phyloP scores from a whole-genome alignment of 2,888 invertebrate species.

The Dicyrtomina minuta region DNA sequence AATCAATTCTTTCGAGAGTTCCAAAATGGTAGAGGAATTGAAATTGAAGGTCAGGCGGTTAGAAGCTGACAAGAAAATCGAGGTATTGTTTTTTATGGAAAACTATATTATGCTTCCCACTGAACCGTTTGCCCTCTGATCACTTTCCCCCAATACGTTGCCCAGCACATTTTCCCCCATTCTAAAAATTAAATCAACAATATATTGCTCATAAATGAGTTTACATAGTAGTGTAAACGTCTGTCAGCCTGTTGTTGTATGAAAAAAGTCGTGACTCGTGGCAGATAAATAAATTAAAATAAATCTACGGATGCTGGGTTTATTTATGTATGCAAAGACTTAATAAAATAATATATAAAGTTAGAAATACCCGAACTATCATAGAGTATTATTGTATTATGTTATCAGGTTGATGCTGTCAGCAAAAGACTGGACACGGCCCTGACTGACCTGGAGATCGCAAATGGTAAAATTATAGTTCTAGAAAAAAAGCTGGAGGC shows the following conservation, averaged over 20 bases:
- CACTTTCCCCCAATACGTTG: too few relatives aligned
- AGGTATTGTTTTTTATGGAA: too few relatives aligned
- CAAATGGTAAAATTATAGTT: constrained; percentile 3
- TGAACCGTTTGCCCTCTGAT: too few relatives aligned
- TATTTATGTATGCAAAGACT: background rate
- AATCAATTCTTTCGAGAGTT: background rate
- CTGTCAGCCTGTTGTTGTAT: too few relatives aligned
- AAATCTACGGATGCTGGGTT: background rate
- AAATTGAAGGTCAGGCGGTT: constrained; percentile 7
- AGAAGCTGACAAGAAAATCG: constrained; percentile 22
- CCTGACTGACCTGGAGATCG: background rate
- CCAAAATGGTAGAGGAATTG: background rate
- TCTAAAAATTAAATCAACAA: too few relatives aligned
- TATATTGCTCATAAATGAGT: too few relatives aligned
- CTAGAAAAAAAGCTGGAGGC: constrained; percentile 9
- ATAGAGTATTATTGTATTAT: background rate
- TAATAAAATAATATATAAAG: background rate
- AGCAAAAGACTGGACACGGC: background rate
- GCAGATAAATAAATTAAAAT: too few relatives aligned
- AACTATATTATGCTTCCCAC: too few relatives aligned
- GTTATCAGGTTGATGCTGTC: constrained; percentile 13
- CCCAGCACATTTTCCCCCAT: too few relatives aligned
- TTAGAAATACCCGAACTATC: background rate
- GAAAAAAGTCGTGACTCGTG: too few relatives aligned
- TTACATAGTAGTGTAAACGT: too few relatives aligned